Conservation (phyloP, 35 echinoderm and acorn worm genomes). For the Apostichopus parvimensis region DNA sequence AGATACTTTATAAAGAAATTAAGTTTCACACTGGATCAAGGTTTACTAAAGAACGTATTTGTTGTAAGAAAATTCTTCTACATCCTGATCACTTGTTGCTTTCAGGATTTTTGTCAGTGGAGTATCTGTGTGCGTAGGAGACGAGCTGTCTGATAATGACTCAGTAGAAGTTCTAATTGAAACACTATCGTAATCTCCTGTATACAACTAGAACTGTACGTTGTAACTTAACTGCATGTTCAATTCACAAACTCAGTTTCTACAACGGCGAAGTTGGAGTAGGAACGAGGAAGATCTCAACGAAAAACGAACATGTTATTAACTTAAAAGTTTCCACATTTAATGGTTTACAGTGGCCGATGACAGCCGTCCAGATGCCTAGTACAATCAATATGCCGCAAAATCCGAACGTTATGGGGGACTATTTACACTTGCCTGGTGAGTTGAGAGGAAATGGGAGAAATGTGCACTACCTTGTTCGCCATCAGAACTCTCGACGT, state of each 20-base stretch:
- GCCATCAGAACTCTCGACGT: slow-evolving; percentile 36
- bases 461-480: slow-evolving; percentile 44
- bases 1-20: no score
- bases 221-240: neutral
- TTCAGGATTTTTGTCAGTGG: neutral
- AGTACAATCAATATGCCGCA: slow-evolving; percentile 47
- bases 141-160: slow-evolving; percentile 34
- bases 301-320: slow-evolving; percentile 19
- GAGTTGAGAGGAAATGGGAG: slow-evolving; percentile 25
- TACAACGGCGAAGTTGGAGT: neutral
- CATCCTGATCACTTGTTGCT: neutral
- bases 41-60: no score
- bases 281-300: slow-evolving; percentile 23
- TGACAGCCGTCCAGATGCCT: slow-evolving; percentile 59
- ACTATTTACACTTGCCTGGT: slow-evolving; percentile 31
- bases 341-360: slow-evolving; percentile 15
- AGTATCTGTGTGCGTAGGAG: slow-evolving; percentile 25
- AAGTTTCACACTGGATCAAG: no score
- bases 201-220: neutral
- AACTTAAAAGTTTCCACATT: neutral
- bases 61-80: no score
- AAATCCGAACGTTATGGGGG: slow-evolving; percentile 51
- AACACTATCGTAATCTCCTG: slow-evolving; percentile 11
- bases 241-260: neutral
- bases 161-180: slow-evolving; percentile 36